Conservation (phyloP, 35 echinoderm and acorn worm species). For the Heliocidaris erythrogramma region DNA sequence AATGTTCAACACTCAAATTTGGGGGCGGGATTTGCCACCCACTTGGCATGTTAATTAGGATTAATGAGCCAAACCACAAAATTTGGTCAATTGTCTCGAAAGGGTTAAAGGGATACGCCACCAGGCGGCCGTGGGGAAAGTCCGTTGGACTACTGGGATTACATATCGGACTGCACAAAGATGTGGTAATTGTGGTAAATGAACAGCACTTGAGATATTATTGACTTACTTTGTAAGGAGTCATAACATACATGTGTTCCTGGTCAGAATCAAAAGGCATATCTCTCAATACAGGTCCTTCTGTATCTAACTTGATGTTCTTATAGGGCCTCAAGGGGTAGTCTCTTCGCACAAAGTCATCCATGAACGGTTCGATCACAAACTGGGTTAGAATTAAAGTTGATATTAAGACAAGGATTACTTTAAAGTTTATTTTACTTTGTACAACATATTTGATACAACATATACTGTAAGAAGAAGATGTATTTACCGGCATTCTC, state of each 20-base stretch:
- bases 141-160: no score
- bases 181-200: no score
- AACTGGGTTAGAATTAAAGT: constrained; percentile 54
- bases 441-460: neutral
- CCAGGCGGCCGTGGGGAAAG: no score
- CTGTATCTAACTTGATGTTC: constrained; percentile 56
- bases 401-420: neutral
- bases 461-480: neutral
- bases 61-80: no score
- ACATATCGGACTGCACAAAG: no score
- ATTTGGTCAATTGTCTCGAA: no score
- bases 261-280: constrained; percentile 69
- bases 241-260: constrained; percentile 71
- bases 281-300: constrained; percentile 68
- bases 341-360: constrained; percentile 6
- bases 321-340: constrained; percentile 61
- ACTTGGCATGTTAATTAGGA: no score
- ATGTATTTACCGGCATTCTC: neutral
- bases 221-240: constrained; percentile 61
- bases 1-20: no score
- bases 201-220: neutral
- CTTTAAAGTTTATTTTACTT: neutral
- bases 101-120: no score
- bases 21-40: no score
- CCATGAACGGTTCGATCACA: constrained; percentile 48